Evolutionary conservation across 2,113 vertebrate species (phyloP).

Genomic region (Cyprinodon variegatus): DNA sequence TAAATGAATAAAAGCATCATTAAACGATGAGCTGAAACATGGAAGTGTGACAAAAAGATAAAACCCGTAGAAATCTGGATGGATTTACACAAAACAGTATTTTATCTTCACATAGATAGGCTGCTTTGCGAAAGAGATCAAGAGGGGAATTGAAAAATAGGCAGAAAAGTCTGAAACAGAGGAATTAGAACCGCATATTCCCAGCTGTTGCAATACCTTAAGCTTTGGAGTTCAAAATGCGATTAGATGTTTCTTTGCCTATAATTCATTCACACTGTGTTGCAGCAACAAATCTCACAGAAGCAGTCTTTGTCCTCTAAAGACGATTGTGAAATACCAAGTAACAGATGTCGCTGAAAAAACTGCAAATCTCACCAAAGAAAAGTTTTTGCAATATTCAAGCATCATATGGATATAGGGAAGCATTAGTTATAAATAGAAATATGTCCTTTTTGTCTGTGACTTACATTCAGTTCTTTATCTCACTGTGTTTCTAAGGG

Average conservation of each 20-base stretch:
- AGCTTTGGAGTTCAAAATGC: background rate
- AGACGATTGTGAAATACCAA: conserved; percentile 1
- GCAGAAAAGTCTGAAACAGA: background rate
- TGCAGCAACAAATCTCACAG: background rate
- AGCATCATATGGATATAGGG: background rate
- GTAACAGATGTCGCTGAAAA: background rate
- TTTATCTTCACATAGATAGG: background rate
- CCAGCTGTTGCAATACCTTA: too few species aligned
- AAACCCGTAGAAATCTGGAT: background rate
- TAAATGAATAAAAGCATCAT: background rate
- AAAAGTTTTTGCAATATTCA: background rate
- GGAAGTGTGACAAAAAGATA: background rate
- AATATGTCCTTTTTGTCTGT: background rate
- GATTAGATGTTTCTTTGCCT: background rate
- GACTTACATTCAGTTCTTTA: conserved; percentile 13
- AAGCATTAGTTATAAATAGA: background rate
- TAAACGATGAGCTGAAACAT: background rate
- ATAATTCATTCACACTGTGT: conserved; percentile 5
- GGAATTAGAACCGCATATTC: background rate
- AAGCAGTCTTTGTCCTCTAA: background rate
- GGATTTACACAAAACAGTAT: background rate
- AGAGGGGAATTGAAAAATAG: background rate
- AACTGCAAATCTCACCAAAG: background rate
- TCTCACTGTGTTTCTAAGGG: conserved; percentile 19
- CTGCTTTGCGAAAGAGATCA: background rate